Conservation (phyloP, 2,888 invertebrate species). For the Ectemnius lituratus region DNA sequence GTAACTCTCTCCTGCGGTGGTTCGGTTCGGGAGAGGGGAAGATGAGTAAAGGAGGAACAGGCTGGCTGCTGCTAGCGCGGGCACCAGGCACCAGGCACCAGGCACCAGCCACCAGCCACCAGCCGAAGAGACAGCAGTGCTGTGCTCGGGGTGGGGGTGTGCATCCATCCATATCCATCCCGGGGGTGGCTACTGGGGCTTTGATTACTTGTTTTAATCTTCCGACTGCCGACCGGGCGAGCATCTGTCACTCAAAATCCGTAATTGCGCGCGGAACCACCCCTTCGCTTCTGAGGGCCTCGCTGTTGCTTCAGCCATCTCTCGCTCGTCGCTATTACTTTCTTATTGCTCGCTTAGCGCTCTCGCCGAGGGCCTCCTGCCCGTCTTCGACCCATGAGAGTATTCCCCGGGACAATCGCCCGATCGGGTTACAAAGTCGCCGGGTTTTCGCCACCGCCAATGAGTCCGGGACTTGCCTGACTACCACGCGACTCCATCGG, state of each 20-base stretch:
- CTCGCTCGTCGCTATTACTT: conserved; percentile 61
- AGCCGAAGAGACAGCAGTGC: conserved; percentile 50
- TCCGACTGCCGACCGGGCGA: conserved; percentile 76
- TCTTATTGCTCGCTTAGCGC: conserved; percentile 69
- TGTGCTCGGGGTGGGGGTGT: conserved; percentile 40
- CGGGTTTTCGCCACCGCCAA: neutral
- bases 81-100: conserved; percentile 40
- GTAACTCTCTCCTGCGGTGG: conserved; percentile 45
- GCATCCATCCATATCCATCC: conserved; percentile 76
- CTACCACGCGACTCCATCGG: neutral
- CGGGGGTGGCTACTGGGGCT: conserved; percentile 71
- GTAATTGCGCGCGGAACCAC: conserved; percentile 74
- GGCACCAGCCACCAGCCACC: conserved; percentile 36
- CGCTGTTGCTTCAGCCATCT: conserved; percentile 26
- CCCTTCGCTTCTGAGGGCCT: conserved; percentile 49
- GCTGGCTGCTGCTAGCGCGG: conserved; percentile 35
- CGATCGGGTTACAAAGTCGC: conserved; percentile 38
- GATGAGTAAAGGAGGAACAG: conserved; percentile 46
- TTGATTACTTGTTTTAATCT: conserved; percentile 79
- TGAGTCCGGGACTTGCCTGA: conserved; percentile 12
- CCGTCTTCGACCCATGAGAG: conserved; percentile 7
- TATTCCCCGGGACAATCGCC: conserved; percentile 32
- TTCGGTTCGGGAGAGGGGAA: conserved; percentile 42
- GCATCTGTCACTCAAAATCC: conserved; percentile 78
- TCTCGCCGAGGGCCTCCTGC: conserved; percentile 36